Evolutionary conservation across 2,797 vertebrate species (phyloP).

Genomic region (Amniataba percoides): DNA sequence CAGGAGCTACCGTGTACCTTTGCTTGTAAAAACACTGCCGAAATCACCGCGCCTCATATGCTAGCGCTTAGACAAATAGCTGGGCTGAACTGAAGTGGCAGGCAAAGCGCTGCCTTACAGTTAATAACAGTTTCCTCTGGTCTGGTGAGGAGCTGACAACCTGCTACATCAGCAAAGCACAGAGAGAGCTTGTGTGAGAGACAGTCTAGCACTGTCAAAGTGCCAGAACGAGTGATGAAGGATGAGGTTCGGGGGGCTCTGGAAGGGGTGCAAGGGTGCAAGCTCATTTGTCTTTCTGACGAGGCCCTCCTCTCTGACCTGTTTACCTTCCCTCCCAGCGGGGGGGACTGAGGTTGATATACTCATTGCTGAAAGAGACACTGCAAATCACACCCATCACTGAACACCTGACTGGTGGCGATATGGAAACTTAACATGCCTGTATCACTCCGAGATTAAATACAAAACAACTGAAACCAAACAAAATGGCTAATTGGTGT

Average conservation of each 20-base stretch:
- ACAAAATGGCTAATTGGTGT: not conserved
- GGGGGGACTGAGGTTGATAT: constrained; percentile 43
- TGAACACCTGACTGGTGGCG: constrained; percentile 27
- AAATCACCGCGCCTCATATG: constrained; percentile 65
- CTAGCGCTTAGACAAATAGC: constrained; percentile 74
- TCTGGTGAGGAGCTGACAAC: constrained; percentile 64
- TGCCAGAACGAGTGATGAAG: constrained; percentile 56
- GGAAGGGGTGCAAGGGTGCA: constrained; percentile 38
- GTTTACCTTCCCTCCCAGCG: constrained; percentile 54
- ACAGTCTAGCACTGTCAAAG: constrained; percentile 52
- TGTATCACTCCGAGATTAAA: not conserved
- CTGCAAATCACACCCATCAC: constrained; percentile 54
- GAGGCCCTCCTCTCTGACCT: constrained; percentile 48
- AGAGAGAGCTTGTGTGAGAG: constrained; percentile 55
- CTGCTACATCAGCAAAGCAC: constrained; percentile 69
- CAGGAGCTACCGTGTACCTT: constrained; percentile 58
- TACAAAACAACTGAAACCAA: not conserved
- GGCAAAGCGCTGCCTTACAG: constrained; percentile 54
- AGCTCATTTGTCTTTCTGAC: constrained; percentile 72
- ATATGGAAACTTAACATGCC: not conserved
- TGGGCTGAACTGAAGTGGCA: constrained; percentile 67
- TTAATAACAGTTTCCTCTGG: constrained; percentile 73
- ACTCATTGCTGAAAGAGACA: constrained; percentile 53
- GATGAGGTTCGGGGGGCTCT: constrained; percentile 61
- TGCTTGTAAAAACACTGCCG: constrained; percentile 64